Evolutionary conservation across 2,113 vertebrate genomes (phyloP).

Genomic region (Lagopus muta): DNA sequence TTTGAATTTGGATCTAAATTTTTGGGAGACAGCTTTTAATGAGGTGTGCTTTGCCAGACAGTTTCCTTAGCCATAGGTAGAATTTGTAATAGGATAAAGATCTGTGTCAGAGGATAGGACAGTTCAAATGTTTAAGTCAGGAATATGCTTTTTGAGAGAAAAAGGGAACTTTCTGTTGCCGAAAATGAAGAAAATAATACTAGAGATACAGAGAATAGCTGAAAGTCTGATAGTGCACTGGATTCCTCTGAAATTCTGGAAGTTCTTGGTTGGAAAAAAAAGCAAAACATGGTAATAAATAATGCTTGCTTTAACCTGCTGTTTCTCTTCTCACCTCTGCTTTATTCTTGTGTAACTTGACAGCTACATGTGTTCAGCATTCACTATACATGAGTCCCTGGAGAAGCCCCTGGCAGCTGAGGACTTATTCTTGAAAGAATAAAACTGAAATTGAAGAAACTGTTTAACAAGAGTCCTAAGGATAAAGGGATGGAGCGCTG

Average conservation of each 20-base stretch:
- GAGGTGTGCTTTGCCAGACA: neutral
- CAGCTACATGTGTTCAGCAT: constrained; percentile 63
- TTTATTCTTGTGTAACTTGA: constrained; percentile 48
- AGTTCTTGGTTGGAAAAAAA: neutral
- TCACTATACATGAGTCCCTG: constrained; percentile 47
- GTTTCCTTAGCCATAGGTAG: neutral
- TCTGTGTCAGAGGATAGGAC: neutral
- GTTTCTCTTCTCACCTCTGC: constrained; percentile 39
- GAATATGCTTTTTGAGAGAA: neutral
- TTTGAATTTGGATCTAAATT: neutral
- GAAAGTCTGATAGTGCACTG: neutral
- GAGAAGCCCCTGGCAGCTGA: constrained; percentile 49
- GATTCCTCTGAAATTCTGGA: neutral
- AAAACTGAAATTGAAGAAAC: constrained; percentile 16
- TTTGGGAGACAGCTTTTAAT: neutral
- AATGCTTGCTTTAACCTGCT: constrained; percentile 48
- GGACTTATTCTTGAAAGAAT: constrained; percentile 51
- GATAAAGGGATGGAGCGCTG: neutral
- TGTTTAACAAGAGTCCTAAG: neutral
- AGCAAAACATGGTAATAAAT: neutral
- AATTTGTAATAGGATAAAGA: neutral
- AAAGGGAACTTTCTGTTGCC: neutral
- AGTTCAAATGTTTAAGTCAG: neutral
- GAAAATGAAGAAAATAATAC: neutral
- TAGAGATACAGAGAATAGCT: neutral